Percentiles rank a stretch among this genome's conserved stretches.
These are phyloP conservation scores for Onychomys torridus DNA, from an alignment of 2,797 vertebrate genomes.

Conservation along the genomic window DNA sequence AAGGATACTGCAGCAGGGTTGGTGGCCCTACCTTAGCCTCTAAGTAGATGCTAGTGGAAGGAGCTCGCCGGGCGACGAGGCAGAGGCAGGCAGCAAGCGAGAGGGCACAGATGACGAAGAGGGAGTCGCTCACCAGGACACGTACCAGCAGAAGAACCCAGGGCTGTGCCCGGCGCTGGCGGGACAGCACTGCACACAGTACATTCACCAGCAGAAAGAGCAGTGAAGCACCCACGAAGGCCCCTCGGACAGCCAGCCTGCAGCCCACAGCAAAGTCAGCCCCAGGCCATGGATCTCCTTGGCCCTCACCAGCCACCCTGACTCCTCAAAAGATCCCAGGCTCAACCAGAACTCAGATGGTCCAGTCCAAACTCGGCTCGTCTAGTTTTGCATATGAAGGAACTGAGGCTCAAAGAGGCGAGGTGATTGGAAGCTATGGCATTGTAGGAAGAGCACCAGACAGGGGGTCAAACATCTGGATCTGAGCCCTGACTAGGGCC, in stretches of 20 bases:
- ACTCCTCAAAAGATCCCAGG: background rate
- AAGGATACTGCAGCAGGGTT: background rate
- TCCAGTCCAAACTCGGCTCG: background rate
- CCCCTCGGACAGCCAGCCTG: slow-evolving; percentile 84
- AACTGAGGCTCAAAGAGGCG: slow-evolving; percentile 38
- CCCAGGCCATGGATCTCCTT: no score
- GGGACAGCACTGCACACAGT: slow-evolving; percentile 89
- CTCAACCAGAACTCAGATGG: background rate
- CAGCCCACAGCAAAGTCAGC: slow-evolving; percentile 64
- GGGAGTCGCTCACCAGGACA: slow-evolving; percentile 93
- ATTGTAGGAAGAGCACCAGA: background rate
- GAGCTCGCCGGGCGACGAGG: slow-evolving; percentile 89
- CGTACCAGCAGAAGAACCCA: slow-evolving; percentile 92
- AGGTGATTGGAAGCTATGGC: background rate
- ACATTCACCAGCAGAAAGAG: slow-evolving; percentile 92
- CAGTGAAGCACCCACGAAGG: slow-evolving; percentile 86
- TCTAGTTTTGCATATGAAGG: background rate
- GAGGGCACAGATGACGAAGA: slow-evolving; percentile 93
- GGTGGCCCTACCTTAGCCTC: slow-evolving; percentile 89
- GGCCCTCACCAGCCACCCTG: background rate
- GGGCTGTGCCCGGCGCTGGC: slow-evolving; percentile 84
- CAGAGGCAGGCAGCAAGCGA: slow-evolving; percentile 90
- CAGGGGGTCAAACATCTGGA: background rate
- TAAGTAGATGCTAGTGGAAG: slow-evolving; percentile 90
- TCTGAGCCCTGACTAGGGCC: background rate